Conservation (phyloP, 2,888 invertebrate species). For the Andrena bicolor region DNA sequence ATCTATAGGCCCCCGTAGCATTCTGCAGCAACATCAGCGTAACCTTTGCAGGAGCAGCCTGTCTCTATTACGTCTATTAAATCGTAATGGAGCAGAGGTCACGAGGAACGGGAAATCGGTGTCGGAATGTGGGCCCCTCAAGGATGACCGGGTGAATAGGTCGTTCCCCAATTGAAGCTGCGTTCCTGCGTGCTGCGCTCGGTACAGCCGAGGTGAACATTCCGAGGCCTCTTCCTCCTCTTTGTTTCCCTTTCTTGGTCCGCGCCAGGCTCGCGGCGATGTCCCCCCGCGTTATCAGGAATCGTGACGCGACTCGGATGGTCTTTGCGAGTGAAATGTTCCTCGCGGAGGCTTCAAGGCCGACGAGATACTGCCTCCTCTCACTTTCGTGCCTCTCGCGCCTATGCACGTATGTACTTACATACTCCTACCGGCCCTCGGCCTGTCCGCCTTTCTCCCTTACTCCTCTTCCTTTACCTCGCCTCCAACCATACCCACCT, state of each 20-base stretch:
- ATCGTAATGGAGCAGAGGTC: conserved; percentile 24
- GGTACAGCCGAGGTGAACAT: too few relatives aligned
- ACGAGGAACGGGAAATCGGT: conserved; percentile 72
- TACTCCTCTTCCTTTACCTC: conserved; percentile 28
- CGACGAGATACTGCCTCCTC: conserved; percentile 77
- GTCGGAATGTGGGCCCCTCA: conserved; percentile 71
- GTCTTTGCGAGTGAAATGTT: conserved; percentile 79
- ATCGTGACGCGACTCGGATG: conserved; percentile 65
- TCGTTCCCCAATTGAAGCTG: conserved; percentile 42
- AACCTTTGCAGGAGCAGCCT: too few relatives aligned
- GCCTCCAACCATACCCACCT: neutral
- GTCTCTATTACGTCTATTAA: too few relatives aligned
- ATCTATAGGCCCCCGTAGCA: too few relatives aligned
- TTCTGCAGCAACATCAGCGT: too few relatives aligned
- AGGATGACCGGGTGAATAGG: conserved; percentile 72
- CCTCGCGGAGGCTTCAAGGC: conserved; percentile 77
- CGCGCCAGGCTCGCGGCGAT: neutral
- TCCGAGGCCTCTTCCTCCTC: conserved; percentile 19
- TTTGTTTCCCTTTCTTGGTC: conserved; percentile 22
- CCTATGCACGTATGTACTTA: conserved; percentile 24
- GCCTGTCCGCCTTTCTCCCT: conserved; percentile 54
- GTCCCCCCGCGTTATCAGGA: conserved; percentile 59
- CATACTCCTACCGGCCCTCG: conserved; percentile 44
- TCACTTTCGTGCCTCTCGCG: conserved; percentile 77
- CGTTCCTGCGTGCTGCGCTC: neutral